A percentile compares a stretch with the other conserved stretches of the same genome.
Conservation (phyloP, 2,888 invertebrate species). For the Agrotis segetum region DNA sequence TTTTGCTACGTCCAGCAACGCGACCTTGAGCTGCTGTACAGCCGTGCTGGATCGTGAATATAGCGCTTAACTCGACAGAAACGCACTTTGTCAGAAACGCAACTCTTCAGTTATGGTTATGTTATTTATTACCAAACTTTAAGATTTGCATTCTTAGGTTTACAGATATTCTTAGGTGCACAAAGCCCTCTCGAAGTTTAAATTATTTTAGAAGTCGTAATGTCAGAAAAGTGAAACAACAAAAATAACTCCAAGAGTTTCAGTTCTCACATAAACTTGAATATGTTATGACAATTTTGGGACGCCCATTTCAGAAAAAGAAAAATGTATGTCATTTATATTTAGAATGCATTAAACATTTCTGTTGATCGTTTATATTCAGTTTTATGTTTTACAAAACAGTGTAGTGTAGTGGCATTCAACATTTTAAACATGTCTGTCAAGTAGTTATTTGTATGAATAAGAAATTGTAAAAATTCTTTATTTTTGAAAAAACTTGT, state of each 20-base stretch:
- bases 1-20: too few species aligned
- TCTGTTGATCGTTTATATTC: conserved; percentile 48
- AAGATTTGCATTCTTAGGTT: too few species aligned
- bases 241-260: conserved; percentile 27
- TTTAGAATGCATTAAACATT: conserved; percentile 48
- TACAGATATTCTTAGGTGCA: background rate
- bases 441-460: conserved; percentile 2
- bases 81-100: too few species aligned
- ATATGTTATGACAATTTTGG: conserved; percentile 30
- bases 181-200: background rate
- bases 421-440: conserved; percentile 19
- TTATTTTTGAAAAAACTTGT: background rate
- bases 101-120: background rate
- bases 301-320: conserved; percentile 22
- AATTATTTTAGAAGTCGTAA: conserved; percentile 8
- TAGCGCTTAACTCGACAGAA: too few species aligned
- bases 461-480: conserved; percentile 4
- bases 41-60: too few species aligned
- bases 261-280: conserved; percentile 42
- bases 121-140: background rate
- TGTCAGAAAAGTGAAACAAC: conserved; percentile 13
- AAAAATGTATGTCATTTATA: conserved; percentile 55
- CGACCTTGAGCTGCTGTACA: too few species aligned
- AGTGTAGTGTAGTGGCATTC: conserved; percentile 27
- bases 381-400: conserved; percentile 49